Conservation (phyloP, 2,797 vertebrate species). For the Hypotaenidia philippensis region DNA sequence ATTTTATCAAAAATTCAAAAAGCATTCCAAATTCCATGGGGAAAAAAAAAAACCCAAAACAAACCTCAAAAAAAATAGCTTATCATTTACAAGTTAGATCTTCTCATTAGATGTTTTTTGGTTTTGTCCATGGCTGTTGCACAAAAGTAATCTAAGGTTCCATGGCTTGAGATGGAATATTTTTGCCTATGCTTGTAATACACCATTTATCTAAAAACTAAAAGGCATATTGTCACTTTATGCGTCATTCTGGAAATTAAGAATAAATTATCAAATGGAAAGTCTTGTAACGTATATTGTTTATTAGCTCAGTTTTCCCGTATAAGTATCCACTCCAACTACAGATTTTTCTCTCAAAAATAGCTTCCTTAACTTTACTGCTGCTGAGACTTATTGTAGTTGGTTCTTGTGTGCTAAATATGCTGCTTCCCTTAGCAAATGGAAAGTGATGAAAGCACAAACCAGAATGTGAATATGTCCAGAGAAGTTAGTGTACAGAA, state of each 20-base stretch:
- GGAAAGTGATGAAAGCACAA: neutral
- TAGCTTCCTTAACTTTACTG: neutral
- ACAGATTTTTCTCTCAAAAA: neutral
- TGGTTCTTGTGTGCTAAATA: neutral
- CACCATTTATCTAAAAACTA: neutral
- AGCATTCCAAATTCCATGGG: neutral
- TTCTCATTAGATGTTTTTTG: neutral
- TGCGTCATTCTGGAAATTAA: neutral
- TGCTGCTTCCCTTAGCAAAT: neutral
- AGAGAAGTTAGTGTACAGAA: neutral
- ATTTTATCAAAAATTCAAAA: neutral
- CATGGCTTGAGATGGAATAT: neutral
- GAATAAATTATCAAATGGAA: neutral
- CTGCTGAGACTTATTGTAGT: neutral
- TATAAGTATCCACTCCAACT: neutral
- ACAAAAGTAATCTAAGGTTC: neutral
- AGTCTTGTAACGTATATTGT: neutral
- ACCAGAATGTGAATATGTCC: fast-evolving
- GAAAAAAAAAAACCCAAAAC: neutral
- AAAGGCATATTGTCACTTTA: neutral
- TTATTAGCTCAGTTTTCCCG: neutral
- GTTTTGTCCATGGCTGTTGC: neutral
- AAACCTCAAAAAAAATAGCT: neutral
- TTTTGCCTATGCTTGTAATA: neutral
- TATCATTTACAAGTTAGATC: neutral